Conservation (phyloP, 1,140 invertebrate species). For the Trichoplusia ni region DNA sequence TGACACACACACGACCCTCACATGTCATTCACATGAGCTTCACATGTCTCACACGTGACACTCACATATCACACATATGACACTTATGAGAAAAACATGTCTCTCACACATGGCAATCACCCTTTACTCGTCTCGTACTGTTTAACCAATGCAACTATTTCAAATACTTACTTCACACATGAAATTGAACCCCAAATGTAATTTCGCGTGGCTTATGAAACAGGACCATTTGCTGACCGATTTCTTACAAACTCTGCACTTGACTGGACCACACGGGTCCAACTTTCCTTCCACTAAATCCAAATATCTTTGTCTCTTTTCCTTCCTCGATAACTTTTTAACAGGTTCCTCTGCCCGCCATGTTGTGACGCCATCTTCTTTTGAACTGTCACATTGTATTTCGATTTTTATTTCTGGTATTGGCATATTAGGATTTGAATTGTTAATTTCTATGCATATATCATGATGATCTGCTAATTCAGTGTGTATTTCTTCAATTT, state of each 20-base stretch:
- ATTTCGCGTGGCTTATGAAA: conserved; percentile 33
- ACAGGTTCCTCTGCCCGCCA: background rate
- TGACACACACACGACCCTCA: too few relatives aligned
- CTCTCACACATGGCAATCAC: too few relatives aligned
- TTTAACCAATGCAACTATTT: background rate
- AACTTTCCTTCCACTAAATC: conserved; percentile 32
- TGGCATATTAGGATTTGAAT: background rate
- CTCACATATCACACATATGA: too few relatives aligned
- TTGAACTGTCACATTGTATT: background rate
- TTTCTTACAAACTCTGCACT: conserved; percentile 39
- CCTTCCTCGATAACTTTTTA: conserved; percentile 21
- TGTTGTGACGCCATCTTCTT: background rate
- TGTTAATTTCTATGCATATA: background rate
- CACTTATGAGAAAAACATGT: too few relatives aligned
- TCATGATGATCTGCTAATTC: background rate
- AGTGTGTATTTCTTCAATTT: background rate
- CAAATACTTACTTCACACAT: conserved; percentile 43
- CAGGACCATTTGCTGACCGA: conserved; percentile 28
- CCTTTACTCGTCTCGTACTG: background rate
- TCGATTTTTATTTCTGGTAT: background rate
- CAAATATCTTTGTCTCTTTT: conserved; percentile 28
- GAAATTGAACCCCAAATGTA: conserved; percentile 38
- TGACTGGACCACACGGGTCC: conserved; percentile 25
- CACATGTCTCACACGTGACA: too few relatives aligned
- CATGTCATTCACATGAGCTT: too few relatives aligned